These are phyloP conservation scores for Corythaeola cristata DNA, from an alignment of 2,113 vertebrate genomes.

Conservation along the genomic window DNA sequence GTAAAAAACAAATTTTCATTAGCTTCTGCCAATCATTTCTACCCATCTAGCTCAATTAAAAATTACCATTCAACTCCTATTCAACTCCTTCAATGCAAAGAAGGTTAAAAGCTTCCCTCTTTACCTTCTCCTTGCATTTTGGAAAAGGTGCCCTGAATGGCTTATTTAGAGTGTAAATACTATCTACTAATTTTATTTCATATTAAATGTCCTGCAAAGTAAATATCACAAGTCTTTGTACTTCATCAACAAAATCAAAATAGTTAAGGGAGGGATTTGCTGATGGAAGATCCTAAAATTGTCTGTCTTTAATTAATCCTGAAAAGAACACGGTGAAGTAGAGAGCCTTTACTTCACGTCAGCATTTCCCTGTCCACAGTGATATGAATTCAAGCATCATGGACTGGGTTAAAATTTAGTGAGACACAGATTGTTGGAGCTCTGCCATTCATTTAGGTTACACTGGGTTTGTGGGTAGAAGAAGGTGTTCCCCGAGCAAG, in stretches of 20 bases:
- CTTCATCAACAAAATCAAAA: slow-evolving; percentile 25
- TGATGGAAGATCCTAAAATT: slow-evolving; percentile 19
- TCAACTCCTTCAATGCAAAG: background rate
- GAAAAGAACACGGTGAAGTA: background rate
- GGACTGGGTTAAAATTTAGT: background rate
- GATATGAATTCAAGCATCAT: background rate
- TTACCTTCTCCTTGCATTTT: background rate
- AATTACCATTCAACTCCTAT: background rate
- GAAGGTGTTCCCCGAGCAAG: background rate
- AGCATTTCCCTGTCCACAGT: background rate
- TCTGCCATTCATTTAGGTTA: background rate
- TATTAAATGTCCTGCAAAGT: slow-evolving; percentile 2
- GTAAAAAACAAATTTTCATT: background rate
- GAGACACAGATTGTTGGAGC: background rate
- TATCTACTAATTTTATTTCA: background rate
- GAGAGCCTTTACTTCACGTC: background rate
- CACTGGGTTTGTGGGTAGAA: background rate
- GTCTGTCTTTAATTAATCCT: slow-evolving; percentile 1
- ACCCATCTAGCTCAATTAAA: background rate
- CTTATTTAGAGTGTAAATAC: background rate
- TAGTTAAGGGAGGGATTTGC: background rate
- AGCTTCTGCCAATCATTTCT: background rate
- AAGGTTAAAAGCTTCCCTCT: background rate
- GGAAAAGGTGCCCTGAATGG: background rate
- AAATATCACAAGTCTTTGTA: slow-evolving; percentile 28